These are phyloP conservation scores for Amphipyra tragopoginis DNA, from an alignment of 2,888 invertebrate genomes.

Conservation along the genomic window DNA sequence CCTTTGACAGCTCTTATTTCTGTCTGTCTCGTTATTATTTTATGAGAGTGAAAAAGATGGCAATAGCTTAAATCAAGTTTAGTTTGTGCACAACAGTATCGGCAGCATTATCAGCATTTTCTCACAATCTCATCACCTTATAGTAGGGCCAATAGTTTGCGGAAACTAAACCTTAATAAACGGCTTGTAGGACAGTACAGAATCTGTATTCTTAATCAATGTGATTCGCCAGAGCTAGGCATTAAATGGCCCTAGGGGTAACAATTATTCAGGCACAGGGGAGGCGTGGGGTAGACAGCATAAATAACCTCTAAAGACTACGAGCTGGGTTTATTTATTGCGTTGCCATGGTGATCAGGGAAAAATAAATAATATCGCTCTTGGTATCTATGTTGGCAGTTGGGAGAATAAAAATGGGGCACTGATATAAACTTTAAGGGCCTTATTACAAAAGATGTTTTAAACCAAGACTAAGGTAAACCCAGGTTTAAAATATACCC, in stretches of 20 bases:
- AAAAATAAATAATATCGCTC: slow-evolving; percentile 33
- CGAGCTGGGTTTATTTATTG: slow-evolving; percentile 48
- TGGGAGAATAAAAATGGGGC: background rate
- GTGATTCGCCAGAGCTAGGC: slow-evolving; percentile 64
- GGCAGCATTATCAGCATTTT: background rate
- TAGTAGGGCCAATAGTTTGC: slow-evolving; percentile 59
- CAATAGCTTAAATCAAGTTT: too few species aligned
- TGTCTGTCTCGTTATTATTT: too few species aligned
- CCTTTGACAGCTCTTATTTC: too few species aligned
- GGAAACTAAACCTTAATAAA: slow-evolving; percentile 64
- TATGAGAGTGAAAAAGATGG: too few species aligned
- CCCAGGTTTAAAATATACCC: too few species aligned
- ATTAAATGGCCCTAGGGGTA: slow-evolving; percentile 62
- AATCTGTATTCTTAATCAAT: slow-evolving; percentile 75
- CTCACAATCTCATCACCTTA: slow-evolving; percentile 1
- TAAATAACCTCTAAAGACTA: slow-evolving; percentile 64
- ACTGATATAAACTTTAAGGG: too few species aligned
- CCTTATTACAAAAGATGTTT: too few species aligned
- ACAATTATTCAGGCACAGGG: slow-evolving; percentile 62
- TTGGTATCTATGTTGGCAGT: background rate
- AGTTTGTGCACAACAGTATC: too few species aligned
- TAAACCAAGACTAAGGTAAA: too few species aligned
- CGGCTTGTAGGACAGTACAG: slow-evolving; percentile 56
- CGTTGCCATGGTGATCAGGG: slow-evolving; percentile 40
- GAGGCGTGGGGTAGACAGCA: slow-evolving; percentile 57